phyloP scores from a whole-genome alignment of 1,140 invertebrate genomes.

The Aphidius gifuensis region DNA sequence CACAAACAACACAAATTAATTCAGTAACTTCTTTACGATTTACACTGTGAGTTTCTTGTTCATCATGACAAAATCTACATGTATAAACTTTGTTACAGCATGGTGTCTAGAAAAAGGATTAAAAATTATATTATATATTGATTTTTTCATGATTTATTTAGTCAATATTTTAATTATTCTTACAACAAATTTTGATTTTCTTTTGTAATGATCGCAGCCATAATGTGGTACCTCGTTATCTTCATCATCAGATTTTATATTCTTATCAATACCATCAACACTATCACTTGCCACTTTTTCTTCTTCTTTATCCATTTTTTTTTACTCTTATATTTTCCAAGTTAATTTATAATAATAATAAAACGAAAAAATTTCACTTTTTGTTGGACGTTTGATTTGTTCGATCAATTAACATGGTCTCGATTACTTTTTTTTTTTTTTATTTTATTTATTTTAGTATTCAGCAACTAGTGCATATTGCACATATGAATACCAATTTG shows the following conservation, averaged over 20 bases:
- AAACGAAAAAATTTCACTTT: background rate
- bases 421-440: conserved; percentile 1
- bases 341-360: background rate
- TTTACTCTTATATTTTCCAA: background rate
- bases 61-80: conserved; percentile 86
- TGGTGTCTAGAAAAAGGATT: conserved; percentile 65
- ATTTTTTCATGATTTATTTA: conserved; percentile 17
- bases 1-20: conserved; percentile 77
- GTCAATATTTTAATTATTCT: conserved; percentile 35
- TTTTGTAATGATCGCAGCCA: conserved; percentile 76
- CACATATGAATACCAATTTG: no score
- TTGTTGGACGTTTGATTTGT: conserved; percentile 3
- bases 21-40: conserved; percentile 78
- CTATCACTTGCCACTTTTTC: conserved; percentile 16
- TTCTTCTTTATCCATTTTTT: conserved; percentile 3
- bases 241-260: conserved; percentile 23
- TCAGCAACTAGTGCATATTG: no score
- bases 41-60: conserved; percentile 77
- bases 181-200: conserved; percentile 79
- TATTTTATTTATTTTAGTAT: no score
- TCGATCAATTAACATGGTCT: conserved; percentile 13
- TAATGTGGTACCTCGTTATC: conserved; percentile 35
- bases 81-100: conserved; percentile 85
- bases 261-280: conserved; percentile 15
- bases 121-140: conserved; percentile 19